Evolutionary conservation across 2,888 invertebrate species (phyloP), one percentile per base, ranked within the genome.

Genomic region (Pomacea canaliculata): DNA sequence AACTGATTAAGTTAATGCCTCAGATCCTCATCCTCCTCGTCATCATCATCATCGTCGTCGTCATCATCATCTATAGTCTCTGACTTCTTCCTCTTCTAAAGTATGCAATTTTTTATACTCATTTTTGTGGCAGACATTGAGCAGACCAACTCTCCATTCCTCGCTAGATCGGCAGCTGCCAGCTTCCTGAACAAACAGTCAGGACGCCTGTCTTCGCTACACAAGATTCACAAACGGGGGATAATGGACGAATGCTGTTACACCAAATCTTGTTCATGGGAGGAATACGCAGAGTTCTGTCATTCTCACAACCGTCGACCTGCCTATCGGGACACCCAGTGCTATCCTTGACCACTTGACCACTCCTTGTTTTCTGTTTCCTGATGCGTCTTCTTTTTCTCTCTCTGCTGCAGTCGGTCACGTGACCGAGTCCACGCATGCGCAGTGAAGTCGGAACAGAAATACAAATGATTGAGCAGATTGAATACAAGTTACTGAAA

Each of bases 201-300:
- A 10, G 49, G 66, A 46, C 59, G 60, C 13, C 16, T 19, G 23
- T 51, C 46, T 13, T 7, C 18, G 19, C 8, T 27, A 19, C 76
- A 73, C 62, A 60, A 71, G 56, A 48, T 49, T 16, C 67, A 72
- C 60, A 77, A 79, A 59, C 59, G 79, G 19, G 77, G 78, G 18
- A 82, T 83, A 60, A 79, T 83, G 82, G 73, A 82, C 60, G 83
- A 83, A 68, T 83, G 83, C 71, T 84, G 84, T 63, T 81, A 77
- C 49, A 56, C 67, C 59, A 84, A 84, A 70, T 75, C 79, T 13
- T 84, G 83, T 71, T 76, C 81, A 16, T 84, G 84, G 83, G 83
- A 83, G 72, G 83, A 83, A 68, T 83, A 79, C 51, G 83, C 80
- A 13, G 83, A 83, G 65, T 81, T 75, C 68, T 83, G 83, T 62